Evolutionary conservation across 2,797 vertebrate species (phyloP), one percentile per base, ranked within the genome.

Genomic region (Chanos chanos): DNA sequence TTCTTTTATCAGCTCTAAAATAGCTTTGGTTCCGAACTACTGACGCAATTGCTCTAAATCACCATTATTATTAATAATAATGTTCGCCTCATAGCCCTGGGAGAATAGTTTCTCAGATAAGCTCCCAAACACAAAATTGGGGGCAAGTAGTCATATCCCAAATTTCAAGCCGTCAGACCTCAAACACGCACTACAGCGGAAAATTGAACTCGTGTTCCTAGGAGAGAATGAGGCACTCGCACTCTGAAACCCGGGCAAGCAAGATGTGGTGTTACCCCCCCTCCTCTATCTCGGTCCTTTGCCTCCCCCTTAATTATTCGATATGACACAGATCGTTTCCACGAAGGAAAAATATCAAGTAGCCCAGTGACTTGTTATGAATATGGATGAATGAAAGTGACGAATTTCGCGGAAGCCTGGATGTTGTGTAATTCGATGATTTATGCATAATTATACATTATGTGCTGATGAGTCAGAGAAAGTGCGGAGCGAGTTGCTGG

Each of bases 51-150:
- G 40, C 33, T 25, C 31, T 31, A 19, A 4, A 41, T 64, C 57
- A 57, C 64, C 44, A 52, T 61, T 54, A 45, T 52, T 60, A 33
- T 45, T 55, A 48, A 57, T 70, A 64, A 67, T 66, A 61, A 74
- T 74, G 74, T 67, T 64, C 68, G 74, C 71, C 61, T 74, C 64
- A 74, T 74, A 61, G 68, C 58, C 64, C 64, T 64, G 61, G 71
- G 64, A 61, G 51, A 45, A 51, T 52, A 63, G 74, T 43, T n/a
- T n/a, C n/a, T n/a, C n/a, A n/a, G n/a, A n/a, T n/a, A n/a, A n/a
- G n/a, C n/a, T n/a, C n/a, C n/a, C n/a, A n/a, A n/a, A 37, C 22
- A 18, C 43, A 61, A 71, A 70, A 71, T 71, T 71, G 63, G 47
- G 61, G 61, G 37, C 54, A 59, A 44, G 41, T 22, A n/a, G 49